Base-by-base conservation (phyloP, 2,113 vertebrate genomes). In the Spheniscus mendiculus region DNA sequence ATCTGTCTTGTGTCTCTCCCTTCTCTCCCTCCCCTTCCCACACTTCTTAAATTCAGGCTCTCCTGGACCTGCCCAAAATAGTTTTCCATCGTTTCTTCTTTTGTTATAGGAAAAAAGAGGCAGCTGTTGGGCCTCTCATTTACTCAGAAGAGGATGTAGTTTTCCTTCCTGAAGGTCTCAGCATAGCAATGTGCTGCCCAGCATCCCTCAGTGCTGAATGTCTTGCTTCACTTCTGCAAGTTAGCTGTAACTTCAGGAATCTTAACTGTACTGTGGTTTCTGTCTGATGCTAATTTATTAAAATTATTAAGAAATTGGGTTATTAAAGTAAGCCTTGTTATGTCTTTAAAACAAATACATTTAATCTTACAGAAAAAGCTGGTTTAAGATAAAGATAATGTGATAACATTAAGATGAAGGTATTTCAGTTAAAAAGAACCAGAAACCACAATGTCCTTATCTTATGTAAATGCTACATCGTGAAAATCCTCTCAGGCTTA, bases 401-500 rank as follows among this genome's bases (percentile, higher is more conserved):
- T 81, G 84, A 67, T 96, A 96, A 91, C 80, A 83, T 87, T 90
- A 80, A 76, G 36, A 90, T 93, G 90, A 96, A 97, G 58, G 74
- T 90, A 89, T 95, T 97, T 93, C 73, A 72, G 80, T 95, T 93
- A 81, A 94, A 97, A 97, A 95, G 93, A 86, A 91, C 59, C 66
- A 96, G 96, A 97, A 96, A 88, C 58, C 59, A 71, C 44, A 17
- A 50, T 56, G 23, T 91, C 88, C 93, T 96, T 97, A 91, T 97
- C 93, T 97, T 78, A 80, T 77, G 61, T 89, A 96, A 94, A 96
- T 95, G 83, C 49, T 89, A 88, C 58, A 93, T 87, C 82, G 93
- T 91, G 96, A 94, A 98, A 98, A 98, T 97, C 93, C 80, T 97
- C 83, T 69, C 88, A 97, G 93, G 89, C 81, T 98, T 92, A 97